Evolutionary conservation across 2,113 vertebrate genomes (phyloP).

Genomic region (Mesocricetus auratus): DNA sequence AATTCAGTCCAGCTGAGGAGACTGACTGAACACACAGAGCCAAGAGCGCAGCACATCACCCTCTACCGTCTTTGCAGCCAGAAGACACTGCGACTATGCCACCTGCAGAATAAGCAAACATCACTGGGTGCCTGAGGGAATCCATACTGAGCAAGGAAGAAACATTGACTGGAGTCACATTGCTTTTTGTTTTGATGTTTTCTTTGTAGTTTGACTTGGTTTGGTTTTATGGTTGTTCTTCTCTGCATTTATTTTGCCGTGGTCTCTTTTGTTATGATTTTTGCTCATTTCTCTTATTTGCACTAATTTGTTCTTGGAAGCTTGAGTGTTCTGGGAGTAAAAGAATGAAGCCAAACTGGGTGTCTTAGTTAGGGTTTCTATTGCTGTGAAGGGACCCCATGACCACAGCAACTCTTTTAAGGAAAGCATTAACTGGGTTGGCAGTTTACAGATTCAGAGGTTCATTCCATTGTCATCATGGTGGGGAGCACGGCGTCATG

Average conservation of each 20-base stretch:
- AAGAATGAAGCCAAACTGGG: not conserved
- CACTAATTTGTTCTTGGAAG: too few relatives aligned
- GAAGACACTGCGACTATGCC: too few relatives aligned
- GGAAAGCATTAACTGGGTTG: too few relatives aligned
- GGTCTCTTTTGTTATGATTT: not conserved
- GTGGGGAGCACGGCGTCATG: too few relatives aligned
- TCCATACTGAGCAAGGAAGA: not conserved
- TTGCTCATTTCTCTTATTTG: too few relatives aligned
- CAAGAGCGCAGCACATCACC: not conserved
- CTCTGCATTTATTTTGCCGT: not conserved
- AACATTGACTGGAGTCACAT: not conserved
- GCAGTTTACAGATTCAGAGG: too few relatives aligned
- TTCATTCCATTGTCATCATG: too few relatives aligned
- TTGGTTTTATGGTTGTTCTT: not conserved
- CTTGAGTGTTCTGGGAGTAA: too few relatives aligned
- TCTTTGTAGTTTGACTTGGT: not conserved
- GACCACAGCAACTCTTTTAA: not conserved
- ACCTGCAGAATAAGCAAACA: not conserved
- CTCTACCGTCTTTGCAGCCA: not conserved
- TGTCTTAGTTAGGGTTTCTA: not conserved
- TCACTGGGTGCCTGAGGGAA: not conserved
- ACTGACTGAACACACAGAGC: not conserved
- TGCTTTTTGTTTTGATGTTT: not conserved
- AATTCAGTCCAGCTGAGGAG: not conserved
- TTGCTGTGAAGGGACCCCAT: not conserved